These are phyloP conservation scores for Cyprinodon diabolis DNA, from an alignment of 2,797 vertebrate species.

Conservation along the genomic window DNA sequence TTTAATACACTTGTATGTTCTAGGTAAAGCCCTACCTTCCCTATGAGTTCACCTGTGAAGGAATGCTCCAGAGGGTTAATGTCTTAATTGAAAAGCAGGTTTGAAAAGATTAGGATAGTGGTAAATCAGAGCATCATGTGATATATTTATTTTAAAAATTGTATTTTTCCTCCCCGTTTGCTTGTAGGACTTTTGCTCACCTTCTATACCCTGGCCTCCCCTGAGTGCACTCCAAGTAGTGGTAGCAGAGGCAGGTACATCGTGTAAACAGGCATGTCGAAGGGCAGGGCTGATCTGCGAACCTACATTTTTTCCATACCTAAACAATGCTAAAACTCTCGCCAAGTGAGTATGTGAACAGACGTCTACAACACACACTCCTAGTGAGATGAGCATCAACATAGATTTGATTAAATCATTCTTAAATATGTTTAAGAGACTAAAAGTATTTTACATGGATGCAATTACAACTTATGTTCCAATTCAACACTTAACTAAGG, in stretches of 20 bases:
- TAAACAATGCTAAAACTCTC: slow-evolving; percentile 18
- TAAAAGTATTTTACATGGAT: too few relatives aligned
- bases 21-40: slow-evolving; percentile 89
- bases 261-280: slow-evolving; percentile 92
- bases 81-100: slow-evolving; percentile 91
- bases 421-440: not conserved
- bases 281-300: slow-evolving; percentile 48
- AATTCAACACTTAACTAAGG: not conserved
- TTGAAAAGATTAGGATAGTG: slow-evolving; percentile 4
- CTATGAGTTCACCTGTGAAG: slow-evolving; percentile 92
- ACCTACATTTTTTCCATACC: slow-evolving; percentile 41
- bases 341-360: slow-evolving; percentile 10
- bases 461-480: not conserved
- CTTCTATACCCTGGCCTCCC: slow-evolving; percentile 70
- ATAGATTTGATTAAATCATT: not conserved
- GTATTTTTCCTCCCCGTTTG: not conserved
- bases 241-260: slow-evolving; percentile 82
- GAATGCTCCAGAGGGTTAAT: slow-evolving; percentile 93
- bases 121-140: not conserved
- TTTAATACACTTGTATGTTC: slow-evolving; percentile 1
- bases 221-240: slow-evolving; percentile 88
- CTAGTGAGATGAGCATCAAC: not conserved
- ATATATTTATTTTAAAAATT: not conserved
- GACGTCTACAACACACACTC: not conserved
- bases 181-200: slow-evolving; percentile 39